These are phyloP conservation scores for Oscheius onirici DNA, from an alignment of 2,888 invertebrate genomes.

Conservation along the genomic window DNA sequence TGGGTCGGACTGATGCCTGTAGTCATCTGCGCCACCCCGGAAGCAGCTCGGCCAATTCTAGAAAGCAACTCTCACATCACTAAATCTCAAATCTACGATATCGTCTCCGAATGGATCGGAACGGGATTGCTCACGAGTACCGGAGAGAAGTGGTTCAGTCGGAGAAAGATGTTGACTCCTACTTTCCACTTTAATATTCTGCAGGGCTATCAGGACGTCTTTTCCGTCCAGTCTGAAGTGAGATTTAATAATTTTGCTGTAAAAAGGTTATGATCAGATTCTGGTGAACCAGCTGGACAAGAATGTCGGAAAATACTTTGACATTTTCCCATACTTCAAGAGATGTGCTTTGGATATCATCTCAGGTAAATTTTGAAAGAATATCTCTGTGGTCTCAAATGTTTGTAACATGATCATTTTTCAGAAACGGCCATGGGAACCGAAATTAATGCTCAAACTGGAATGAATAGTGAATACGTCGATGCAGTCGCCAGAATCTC, in stretches of 20 bases:
- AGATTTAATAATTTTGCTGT: not conserved
- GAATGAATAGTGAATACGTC: constrained; percentile 56
- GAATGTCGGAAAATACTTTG: constrained; percentile 67
- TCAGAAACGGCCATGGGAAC: constrained; percentile 66
- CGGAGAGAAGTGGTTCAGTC: constrained; percentile 73
- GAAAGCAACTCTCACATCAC: constrained; percentile 63
- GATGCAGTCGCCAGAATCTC: constrained; percentile 49
- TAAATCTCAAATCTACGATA: constrained; percentile 73
- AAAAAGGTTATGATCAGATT: constrained; percentile 53
- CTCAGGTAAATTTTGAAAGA: constrained; percentile 44
- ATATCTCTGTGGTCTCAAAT: not conserved
- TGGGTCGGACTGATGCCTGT: constrained; percentile 57
- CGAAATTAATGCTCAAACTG: constrained; percentile 54
- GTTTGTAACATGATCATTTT: too few species aligned
- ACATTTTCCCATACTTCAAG: constrained; percentile 74
- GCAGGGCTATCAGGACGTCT: constrained; percentile 71
- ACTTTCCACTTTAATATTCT: constrained; percentile 75
- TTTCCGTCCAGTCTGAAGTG: constrained; percentile 10
- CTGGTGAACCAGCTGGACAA: constrained; percentile 71
- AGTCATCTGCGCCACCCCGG: constrained; percentile 43
- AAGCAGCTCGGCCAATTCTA: constrained; percentile 43
- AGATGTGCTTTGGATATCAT: constrained; percentile 75
- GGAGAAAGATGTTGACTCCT: constrained; percentile 74
- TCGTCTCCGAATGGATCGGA: constrained; percentile 74
- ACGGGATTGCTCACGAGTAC: constrained; percentile 74